Conservation (phyloP, 2,888 invertebrate species). For the Himalopsyche japonica region DNA sequence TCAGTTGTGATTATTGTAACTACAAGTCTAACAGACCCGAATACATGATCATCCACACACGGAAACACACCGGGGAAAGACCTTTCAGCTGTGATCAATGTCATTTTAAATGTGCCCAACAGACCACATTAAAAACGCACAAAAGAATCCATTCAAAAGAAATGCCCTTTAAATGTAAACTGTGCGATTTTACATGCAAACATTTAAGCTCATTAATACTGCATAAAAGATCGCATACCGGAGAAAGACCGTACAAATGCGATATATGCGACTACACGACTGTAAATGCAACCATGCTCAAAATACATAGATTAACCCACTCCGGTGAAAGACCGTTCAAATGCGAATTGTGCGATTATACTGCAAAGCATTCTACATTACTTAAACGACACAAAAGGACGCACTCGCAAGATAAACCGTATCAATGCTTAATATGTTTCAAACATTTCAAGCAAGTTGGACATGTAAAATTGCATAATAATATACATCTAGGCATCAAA, state of each 20-base stretch:
- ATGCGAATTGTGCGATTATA: not conserved
- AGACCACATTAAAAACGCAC: not conserved
- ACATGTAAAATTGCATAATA: too few relatives aligned
- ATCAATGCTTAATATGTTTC: too few relatives aligned
- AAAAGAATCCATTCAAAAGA: not conserved
- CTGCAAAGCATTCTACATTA: too few relatives aligned
- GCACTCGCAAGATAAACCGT: too few relatives aligned
- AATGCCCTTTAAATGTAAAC: not conserved
- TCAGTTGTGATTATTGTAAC: not conserved
- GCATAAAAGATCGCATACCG: not conserved
- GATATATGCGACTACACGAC: not conserved
- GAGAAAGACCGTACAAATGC: not conserved
- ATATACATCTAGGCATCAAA: too few relatives aligned
- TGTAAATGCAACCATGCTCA: not conserved
- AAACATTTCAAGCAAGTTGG: too few relatives aligned
- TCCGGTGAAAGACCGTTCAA: not conserved
- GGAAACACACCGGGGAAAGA: not conserved
- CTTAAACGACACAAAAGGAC: too few relatives aligned
- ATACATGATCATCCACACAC: not conserved
- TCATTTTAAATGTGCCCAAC: not conserved
- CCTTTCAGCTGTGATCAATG: not conserved
- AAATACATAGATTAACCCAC: not conserved
- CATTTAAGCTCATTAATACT: not conserved
- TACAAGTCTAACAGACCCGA: not conserved
- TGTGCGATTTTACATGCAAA: not conserved